Evolutionary conservation across 1,140 invertebrate genomes (phyloP), one percentile per base, ranked within the genome.

Genomic region (Telenomus remus): DNA sequence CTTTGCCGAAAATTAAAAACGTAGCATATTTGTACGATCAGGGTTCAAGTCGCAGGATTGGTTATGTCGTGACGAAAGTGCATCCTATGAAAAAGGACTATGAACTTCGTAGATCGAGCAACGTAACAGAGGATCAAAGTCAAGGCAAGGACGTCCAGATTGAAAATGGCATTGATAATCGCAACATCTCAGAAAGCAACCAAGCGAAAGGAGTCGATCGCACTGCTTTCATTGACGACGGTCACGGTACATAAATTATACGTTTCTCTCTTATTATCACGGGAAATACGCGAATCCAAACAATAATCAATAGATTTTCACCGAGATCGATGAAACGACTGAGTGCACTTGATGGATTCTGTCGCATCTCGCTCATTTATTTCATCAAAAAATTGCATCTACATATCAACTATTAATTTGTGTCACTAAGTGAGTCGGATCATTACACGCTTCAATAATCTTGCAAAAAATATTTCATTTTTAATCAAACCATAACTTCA

Each of bases 11-110:
- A 59, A 54, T 82, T 14, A 78, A 78, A 19, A 79, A 78, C 6
- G 43, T 81, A 1, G 73, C 76, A 13, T 77, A 74, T 33, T 37
- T 81, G 1, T 71, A 80, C 35, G 80, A 80, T 7, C 66, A 51
- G 0, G 42, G 47, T 0, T 70, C 81, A 0, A 56, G 78, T 7
- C 72, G 77, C 9, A 65, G 57, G n/a, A 73, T 81, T 13, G 80
- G 81, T 34, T 82, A 78, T 43, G 74, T 81, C 6, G 79, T 81
- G 16, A 81, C 81, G 0, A 76, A 64, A 66, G 59, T 82, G 7
- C 76, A 76, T 39, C 75, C 76, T 2, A 49, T 81, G n/a, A 55
- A 79, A 44, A 66, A 50, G 12, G 56, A 37, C 46, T 44, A 42
- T 2, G 4, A 42, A 16, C 49, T 69, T 4, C 70, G 64, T 5